Percentiles rank a stretch among this genome's conserved stretches.
phyloP scores from a whole-genome alignment of 2,888 invertebrate species.

The Willowsia nigromaculata region DNA sequence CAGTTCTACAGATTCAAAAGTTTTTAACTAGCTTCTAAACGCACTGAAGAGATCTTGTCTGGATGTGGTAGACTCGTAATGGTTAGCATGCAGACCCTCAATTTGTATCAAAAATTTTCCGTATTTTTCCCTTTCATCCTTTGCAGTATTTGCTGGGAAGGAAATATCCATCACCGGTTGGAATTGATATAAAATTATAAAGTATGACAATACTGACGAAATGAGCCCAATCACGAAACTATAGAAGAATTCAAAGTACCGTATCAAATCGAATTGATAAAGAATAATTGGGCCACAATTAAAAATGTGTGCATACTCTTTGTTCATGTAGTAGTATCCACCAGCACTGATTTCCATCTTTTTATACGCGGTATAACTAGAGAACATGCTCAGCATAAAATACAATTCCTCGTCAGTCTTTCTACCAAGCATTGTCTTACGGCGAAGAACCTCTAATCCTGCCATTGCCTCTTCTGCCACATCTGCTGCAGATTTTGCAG shows the following conservation, averaged over 20 bases:
- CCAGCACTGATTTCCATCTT: slow-evolving; percentile 64
- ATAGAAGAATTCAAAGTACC: neutral
- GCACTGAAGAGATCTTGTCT: neutral
- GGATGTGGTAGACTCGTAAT: slow-evolving; percentile 44
- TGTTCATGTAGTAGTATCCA: slow-evolving; percentile 69
- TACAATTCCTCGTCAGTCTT: slow-evolving; percentile 72
- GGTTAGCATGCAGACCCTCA: slow-evolving; percentile 41
- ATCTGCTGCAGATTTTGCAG: slow-evolving; percentile 51
- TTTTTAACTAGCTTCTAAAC: slow-evolving; percentile 9
- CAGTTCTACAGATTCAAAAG: too few relatives aligned
- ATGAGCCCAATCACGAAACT: slow-evolving; percentile 66
- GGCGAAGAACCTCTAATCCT: slow-evolving; percentile 72
- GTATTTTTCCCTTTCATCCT: slow-evolving; percentile 8
- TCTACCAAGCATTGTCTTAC: slow-evolving; percentile 69
- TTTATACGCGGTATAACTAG: slow-evolving; percentile 70
- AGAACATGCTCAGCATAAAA: slow-evolving; percentile 73
- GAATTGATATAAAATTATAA: slow-evolving; percentile 74
- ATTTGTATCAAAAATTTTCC: slow-evolving; percentile 68
- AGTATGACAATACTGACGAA: slow-evolving; percentile 65
- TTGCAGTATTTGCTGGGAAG: neutral
- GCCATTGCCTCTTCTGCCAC: slow-evolving; percentile 68
- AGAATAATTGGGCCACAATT: neutral
- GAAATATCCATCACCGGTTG: slow-evolving; percentile 67
- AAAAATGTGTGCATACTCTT: slow-evolving; percentile 43
- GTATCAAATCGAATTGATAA: neutral